Evolutionary conservation across 2,797 vertebrate species (phyloP), one percentile per base, ranked within the genome.

Genomic region (Scomberomorus guttatus): DNA sequence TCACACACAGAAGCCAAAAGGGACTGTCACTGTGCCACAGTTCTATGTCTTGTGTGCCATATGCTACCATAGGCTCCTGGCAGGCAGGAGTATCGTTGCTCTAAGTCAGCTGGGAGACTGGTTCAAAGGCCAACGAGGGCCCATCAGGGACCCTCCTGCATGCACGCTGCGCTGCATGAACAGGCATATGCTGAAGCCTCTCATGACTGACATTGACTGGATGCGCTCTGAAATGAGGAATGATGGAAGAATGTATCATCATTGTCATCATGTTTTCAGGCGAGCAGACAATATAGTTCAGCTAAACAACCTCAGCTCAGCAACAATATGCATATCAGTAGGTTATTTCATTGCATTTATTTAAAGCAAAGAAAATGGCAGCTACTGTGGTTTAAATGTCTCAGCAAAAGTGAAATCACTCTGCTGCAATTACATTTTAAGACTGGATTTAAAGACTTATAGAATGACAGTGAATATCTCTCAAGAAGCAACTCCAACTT

Each of bases 101-200:
- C 77, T 55, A 71, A 62, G 77, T 88, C 86, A 79, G 72, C 77
- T 54, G 76, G 86, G 66, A 79, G 79, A 67, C 61, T 12, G 81
- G 91, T 89, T 91, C 87, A 92, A 75, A 91, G 92, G 88, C 82
- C 90, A 91, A 90, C 32, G 54, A 90, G 87, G 81, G 71, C 84
- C 87, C 90, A 69, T 68, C 69, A 34, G 84, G 80, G 87, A 83
- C 66, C 74, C 0, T 65, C 67, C 81, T 42, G 71, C 14, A 10
- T 24, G 34, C 29, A 55, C 55, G 52, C 71, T 57, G 59, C 42
- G 10, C 82, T 5, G 65, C 39, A 51, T 69, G 58, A 66, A 39
- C 63, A 29, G 72, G 13, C 61, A 2, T 67, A 55, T 72, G 63
- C 17, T 70, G 0, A 22, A 83, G 73, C 55, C 55, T 68, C 61